Base-by-base conservation (phyloP, 2,797 vertebrate species). In the Carapus acus region DNA sequence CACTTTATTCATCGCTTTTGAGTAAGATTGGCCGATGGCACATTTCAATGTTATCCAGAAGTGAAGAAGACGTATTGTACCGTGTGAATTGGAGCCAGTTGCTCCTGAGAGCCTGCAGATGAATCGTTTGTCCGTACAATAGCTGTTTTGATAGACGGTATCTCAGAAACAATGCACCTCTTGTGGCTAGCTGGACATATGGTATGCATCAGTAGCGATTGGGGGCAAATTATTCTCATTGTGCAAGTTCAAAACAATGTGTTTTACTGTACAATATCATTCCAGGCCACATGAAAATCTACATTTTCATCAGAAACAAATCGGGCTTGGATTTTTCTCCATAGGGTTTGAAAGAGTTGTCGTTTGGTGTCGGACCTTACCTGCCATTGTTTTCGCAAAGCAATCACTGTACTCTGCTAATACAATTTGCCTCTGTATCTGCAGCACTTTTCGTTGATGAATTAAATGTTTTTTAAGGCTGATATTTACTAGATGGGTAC, bases 121-220 rank as follows among this genome's bases (percentile, higher is more conserved):
- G 45, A 53, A 62, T 60, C 62, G 59, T 67, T 71, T 67, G 58
- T 39, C 56, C 54, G 63, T 40, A 82, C 77, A 80, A 78, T 69
- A 62, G 71, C 48, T 54, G 61, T 69, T 62, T 64, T 77, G 46
- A 71, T 57, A 40, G 53, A 18, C 27, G 50, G 58, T 60, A 44
- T 76, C 57, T 58, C 40, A 1, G 14, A 15, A 72, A 85, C 82
- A 85, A 80, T 69, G 69, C 56, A 3, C 29, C 1, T 65, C 47
- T 65, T 84, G 80, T 84, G 67, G 58, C 76, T 27, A 8, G 42
- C 37, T 17, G 58, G 47, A 70, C 76, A 71, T 77, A 67, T 67
- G 77, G 70, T 58, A 50, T 39, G 31, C 68, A 77, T 82, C 74
- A 69, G 69, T 61, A 67, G 23, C 57, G 62, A 54, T 69, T 19